These are phyloP conservation scores for Microdon myrmicae DNA, from an alignment of 2,888 invertebrate genomes.

Conservation along the genomic window DNA sequence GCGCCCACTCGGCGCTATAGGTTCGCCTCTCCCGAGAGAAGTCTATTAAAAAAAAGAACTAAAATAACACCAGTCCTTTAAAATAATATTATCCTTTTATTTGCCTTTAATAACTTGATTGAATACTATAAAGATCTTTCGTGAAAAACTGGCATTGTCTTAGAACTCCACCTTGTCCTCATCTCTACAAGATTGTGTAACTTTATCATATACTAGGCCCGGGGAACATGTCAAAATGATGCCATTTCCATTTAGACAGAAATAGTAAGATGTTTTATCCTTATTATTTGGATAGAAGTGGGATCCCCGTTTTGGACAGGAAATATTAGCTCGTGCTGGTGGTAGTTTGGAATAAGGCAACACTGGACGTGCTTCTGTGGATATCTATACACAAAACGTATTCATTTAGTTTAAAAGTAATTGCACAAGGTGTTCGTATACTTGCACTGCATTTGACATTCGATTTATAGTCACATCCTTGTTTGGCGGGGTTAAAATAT, in stretches of 20 bases:
- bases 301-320: slow-evolving; percentile 58
- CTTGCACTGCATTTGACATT: slow-evolving; percentile 59
- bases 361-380: slow-evolving; percentile 57
- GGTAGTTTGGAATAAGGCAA: slow-evolving; percentile 57
- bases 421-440: not conserved
- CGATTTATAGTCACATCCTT: slow-evolving; percentile 59
- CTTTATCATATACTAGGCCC: slow-evolving; percentile 60
- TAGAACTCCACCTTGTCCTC: slow-evolving; percentile 49
- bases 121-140: too few species aligned
- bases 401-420: not conserved
- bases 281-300: slow-evolving; percentile 57
- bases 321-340: slow-evolving; percentile 59
- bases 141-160: too few species aligned
- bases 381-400: slow-evolving; percentile 53
- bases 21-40: too few species aligned
- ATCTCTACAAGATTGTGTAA: slow-evolving; percentile 58
- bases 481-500: slow-evolving; percentile 55
- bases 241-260: slow-evolving; percentile 61
- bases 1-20: too few species aligned
- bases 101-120: too few species aligned
- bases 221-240: slow-evolving; percentile 62
- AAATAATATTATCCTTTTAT: too few species aligned
- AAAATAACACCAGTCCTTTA: too few species aligned
- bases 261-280: slow-evolving; percentile 58
- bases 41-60: too few species aligned